Evolutionary conservation across 1,140 invertebrate species (phyloP), one percentile per base, ranked within the genome.

Genomic region (Brachionus asplanchnoidis): DNA sequence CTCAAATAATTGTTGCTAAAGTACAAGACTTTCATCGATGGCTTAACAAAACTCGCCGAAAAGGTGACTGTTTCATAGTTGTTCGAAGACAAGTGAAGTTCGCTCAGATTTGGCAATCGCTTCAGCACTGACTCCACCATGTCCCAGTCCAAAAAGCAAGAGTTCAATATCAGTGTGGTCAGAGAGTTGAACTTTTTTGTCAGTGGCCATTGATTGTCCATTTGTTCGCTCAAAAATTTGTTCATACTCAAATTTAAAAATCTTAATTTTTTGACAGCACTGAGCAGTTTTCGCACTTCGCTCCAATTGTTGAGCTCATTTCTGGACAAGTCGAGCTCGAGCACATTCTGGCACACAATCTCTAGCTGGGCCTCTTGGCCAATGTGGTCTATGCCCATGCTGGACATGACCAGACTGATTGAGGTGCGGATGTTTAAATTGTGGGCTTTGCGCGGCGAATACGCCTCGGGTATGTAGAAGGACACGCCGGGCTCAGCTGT

Each of bases 251-350:
- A 80, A 79, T 44, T 12, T 82, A 84, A 75, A 14, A 85, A 46
- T 77, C 79, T 42, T 26, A 82, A 46, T 23, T 68, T 60, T 66
- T 68, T 82, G 40, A 65, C 8, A 44, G 36, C 14, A 7, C 12
- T 17, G 3, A 82, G 40, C 17, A 82, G 1, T 9, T 36, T 82
- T 82, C 32, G 60, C 14, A 82, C 20, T 91, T 97, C 95, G 85
- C 92, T 90, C 94, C 95, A 95, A 86, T 94, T 92, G 66, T 92
- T 92, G 7, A 97, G 90, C 87, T 94, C 93, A 89, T 97, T 97
- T 87, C 95, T 94, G 11, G 95, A 95, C 65, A 97, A 91, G 88
- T 97, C 95, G 65, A 97, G 91, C 90, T 97, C 95, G 86, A 94
- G 93, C 2, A 97, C 95, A 85, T 93, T 92, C 56, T 93, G 92